phyloP scores from a whole-genome alignment of 2,888 invertebrate species.

The Iselma pallidipennis region DNA sequence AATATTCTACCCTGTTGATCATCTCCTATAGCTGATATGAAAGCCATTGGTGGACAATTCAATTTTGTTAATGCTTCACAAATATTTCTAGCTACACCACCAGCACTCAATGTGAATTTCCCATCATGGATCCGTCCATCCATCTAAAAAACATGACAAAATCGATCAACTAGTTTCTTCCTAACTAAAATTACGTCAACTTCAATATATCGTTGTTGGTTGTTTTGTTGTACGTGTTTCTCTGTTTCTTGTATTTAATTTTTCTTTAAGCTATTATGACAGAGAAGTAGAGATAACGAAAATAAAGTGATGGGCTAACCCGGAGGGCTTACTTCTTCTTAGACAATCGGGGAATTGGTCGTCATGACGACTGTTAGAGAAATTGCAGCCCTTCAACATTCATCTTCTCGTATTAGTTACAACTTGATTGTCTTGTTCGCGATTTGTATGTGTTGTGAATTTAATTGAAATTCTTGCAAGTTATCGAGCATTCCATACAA shows the following conservation, averaged over 20 bases:
- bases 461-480: conserved; percentile 16
- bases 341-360: neutral
- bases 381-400: neutral
- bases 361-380: neutral
- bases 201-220: too few relatives aligned
- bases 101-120: conserved; percentile 60
- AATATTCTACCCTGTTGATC: conserved; percentile 63
- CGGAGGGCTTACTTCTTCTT: too few relatives aligned
- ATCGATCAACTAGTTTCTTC: neutral
- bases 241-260: too few relatives aligned
- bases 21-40: conserved; percentile 78
- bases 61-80: conserved; percentile 83
- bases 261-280: neutral
- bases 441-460: neutral
- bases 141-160: conserved; percentile 63
- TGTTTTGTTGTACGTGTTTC: too few relatives aligned
- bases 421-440: conserved; percentile 9
- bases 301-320: too few relatives aligned
- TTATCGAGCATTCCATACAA: neutral
- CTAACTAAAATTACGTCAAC: too few relatives aligned
- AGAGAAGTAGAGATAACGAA: neutral
- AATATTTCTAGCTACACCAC: conserved; percentile 93
- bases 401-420: neutral
- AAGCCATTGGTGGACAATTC: conserved; percentile 62
- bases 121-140: conserved; percentile 81